These are phyloP conservation scores for Conus canariensis DNA, from an alignment of 2,888 invertebrate species.

Conservation along the genomic window DNA sequence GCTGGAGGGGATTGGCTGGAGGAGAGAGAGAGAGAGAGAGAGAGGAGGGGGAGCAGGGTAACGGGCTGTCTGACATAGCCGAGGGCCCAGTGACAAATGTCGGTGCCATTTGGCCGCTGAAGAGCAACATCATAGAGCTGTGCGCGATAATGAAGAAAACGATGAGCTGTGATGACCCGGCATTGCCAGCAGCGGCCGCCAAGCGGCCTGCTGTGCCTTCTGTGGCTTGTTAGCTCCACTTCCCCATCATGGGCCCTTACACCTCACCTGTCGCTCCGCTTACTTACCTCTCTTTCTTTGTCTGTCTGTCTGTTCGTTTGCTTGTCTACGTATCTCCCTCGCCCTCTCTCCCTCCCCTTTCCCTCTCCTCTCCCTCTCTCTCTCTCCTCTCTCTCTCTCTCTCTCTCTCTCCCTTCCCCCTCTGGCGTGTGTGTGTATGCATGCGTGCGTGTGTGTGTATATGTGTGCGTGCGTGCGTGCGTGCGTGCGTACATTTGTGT, in stretches of 20 bases:
- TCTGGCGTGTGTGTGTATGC: neutral
- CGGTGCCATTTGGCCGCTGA: conserved; percentile 26
- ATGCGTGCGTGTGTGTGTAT: neutral
- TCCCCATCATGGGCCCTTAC: too few relatives aligned
- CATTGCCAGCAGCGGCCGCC: neutral
- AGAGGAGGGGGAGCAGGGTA: neutral
- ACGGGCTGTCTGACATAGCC: neutral
- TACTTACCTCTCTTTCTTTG: neutral
- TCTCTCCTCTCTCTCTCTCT: neutral
- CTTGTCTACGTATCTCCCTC: neutral
- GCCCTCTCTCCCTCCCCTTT: neutral
- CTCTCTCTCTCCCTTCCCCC: neutral
- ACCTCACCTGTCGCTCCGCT: too few relatives aligned
- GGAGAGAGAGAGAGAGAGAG: conserved; percentile 6
- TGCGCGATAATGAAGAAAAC: conserved; percentile 20
- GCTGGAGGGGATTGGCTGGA: neutral
- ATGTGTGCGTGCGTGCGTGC: neutral
- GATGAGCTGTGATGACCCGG: conserved; percentile 1
- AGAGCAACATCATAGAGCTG: neutral
- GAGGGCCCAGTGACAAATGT: conserved; percentile 27
- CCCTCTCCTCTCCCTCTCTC: neutral
- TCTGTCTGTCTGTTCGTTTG: neutral
- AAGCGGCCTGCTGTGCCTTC: too few relatives aligned
- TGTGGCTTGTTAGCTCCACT: too few relatives aligned
- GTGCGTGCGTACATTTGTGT: neutral